These are phyloP conservation scores for Pteronotus mesoamericanus DNA, from an alignment of 2,797 vertebrate species.

Conservation along the genomic window DNA sequence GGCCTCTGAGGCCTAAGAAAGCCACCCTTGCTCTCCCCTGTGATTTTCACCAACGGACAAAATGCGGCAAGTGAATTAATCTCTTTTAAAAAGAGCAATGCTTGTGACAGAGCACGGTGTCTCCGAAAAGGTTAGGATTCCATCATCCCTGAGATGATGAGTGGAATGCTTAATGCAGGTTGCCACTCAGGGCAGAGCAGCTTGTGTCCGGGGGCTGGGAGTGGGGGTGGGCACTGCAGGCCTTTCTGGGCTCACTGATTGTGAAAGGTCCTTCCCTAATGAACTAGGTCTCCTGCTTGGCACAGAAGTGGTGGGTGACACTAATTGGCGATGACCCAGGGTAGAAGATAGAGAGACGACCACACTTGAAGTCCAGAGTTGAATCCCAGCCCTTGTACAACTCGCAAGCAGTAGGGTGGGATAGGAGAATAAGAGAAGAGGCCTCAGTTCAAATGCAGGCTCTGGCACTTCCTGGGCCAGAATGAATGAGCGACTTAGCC, in stretches of 20 bases:
- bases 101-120: conserved; percentile 72
- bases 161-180: conserved; percentile 58
- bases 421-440: neutral
- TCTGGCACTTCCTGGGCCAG: neutral
- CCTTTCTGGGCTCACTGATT: conserved; percentile 4
- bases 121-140: conserved; percentile 73
- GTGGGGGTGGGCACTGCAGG: neutral
- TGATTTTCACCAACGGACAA: conserved; percentile 68
- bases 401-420: neutral
- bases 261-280: conserved; percentile 30
- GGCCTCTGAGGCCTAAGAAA: conserved; percentile 23
- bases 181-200: conserved; percentile 66
- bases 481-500: neutral
- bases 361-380: neutral
- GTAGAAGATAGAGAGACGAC: neutral
- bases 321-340: neutral
- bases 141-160: conserved; percentile 69
- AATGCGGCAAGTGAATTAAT: conserved; percentile 75
- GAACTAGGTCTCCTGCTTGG: conserved; percentile 35
- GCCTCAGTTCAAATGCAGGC: neutral
- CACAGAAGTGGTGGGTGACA: neutral
- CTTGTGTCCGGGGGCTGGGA: neutral
- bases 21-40: conserved; percentile 54
- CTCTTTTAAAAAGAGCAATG: conserved; percentile 78
- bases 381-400: neutral